These are phyloP conservation scores for Premnoplex brunnescens DNA, from an alignment of 2,797 vertebrate genomes.

Conservation along the genomic window DNA sequence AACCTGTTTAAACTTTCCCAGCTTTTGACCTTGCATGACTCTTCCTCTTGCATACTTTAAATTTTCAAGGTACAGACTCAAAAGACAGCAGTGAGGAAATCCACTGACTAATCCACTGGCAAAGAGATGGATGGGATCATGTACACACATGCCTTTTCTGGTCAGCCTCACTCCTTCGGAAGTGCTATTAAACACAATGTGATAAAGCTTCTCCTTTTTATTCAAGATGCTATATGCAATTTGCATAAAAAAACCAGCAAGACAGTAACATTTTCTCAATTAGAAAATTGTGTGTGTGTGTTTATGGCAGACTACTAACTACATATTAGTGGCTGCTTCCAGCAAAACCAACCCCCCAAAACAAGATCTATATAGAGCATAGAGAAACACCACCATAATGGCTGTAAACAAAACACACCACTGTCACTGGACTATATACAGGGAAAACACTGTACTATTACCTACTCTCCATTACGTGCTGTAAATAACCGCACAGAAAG, in stretches of 20 bases:
- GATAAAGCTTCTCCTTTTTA: neutral
- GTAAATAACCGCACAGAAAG: neutral
- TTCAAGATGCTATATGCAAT: neutral
- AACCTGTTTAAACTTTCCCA: neutral
- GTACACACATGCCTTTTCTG: rapidly evolving
- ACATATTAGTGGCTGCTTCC: neutral
- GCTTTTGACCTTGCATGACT: neutral
- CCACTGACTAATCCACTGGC: neutral
- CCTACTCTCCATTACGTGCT: neutral
- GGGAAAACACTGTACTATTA: neutral
- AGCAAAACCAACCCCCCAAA: neutral
- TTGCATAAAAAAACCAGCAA: neutral
- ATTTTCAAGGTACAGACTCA: neutral
- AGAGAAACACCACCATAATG: neutral
- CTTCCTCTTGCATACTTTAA: neutral
- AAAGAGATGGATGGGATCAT: neutral
- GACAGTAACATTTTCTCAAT: neutral
- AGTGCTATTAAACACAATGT: neutral
- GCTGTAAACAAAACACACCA: neutral
- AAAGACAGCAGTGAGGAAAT: neutral
- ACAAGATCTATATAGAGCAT: neutral
- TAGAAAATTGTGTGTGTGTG: neutral
- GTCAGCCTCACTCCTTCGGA: neutral
- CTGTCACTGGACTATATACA: neutral
- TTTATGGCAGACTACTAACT: neutral